Evolutionary conservation across 2,888 invertebrate species (phyloP), one percentile per base, ranked within the genome.

Genomic region (Drosophila incognita): DNA sequence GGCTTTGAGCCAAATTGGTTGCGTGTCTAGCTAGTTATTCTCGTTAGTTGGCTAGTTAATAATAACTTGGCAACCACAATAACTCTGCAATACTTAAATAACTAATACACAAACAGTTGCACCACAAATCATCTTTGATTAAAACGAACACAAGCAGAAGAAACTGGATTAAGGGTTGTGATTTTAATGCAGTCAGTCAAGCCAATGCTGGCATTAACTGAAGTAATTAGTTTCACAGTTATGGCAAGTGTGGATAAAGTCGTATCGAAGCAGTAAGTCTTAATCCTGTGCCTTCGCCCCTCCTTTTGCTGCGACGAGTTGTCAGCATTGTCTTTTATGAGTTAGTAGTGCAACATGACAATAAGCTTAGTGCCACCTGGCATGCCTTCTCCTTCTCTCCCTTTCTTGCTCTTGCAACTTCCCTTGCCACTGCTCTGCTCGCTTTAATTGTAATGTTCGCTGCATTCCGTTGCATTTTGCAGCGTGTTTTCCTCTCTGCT

Each of bases 391-490:
- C 7, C 29, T n/a, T 11, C 42, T 33, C 46, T 4, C 11, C 21
- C 21, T 15, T 46, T 4, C 56, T n/a, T 31, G 15, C 15, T 21
- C 52, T n/a, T 31, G 21, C 33, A 21, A 33, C 33, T 31, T 11
- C 15, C n/a, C 49, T 38, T 24, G 40, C n/a, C 27, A 35, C 48
- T 52, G 11, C 18, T 29, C 13, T 18, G 49, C 69, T 62, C 66
- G 54, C 56, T 83, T 81, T 90, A 90, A 90, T 86, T 90, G 86
- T 65, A 60, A 74, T 79, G 78, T 64, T 82, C 46, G 79, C 69
- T 75, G 68, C 69, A 49, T 66, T 77, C 64, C 63, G 65, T 60
- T 78, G 77, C 69, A 69, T 75, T 79, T 82, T 80, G 72, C 71
- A 58, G 65, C 77, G 79, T 70, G 64, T 66, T 53, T 46, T 8